A percentile compares a stretch with the other conserved stretches of the same genome.
These are phyloP conservation scores for Thamnophis elegans DNA, from an alignment of 2,797 vertebrate species.

Conservation along the genomic window DNA sequence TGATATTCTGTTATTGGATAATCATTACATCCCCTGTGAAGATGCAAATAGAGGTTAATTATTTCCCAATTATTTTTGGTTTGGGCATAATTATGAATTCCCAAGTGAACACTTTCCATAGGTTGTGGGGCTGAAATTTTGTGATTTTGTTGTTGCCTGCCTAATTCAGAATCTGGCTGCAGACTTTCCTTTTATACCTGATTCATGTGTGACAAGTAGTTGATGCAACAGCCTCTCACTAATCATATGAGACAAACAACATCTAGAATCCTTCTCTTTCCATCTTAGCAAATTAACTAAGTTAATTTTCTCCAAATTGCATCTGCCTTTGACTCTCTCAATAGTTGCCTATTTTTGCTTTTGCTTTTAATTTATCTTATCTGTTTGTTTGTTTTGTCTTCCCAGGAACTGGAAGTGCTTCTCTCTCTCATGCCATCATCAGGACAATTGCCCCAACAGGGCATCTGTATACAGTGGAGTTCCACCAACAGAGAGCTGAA, in stretches of 20 bases:
- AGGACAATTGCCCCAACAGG: conserved; percentile 91
- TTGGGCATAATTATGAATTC: not conserved
- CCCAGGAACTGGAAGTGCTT: conserved; percentile 92
- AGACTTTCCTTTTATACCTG: not conserved
- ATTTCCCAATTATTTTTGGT: not conserved
- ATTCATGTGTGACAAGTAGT: too few relatives aligned
- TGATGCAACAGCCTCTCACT: too few relatives aligned
- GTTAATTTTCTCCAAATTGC: not conserved
- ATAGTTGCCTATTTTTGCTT: not conserved
- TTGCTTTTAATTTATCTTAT: not conserved
- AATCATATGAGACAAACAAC: not conserved
- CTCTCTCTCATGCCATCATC: conserved; percentile 93
- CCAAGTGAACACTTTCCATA: not conserved
- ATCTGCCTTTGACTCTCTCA: not conserved
- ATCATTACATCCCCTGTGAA: not conserved
- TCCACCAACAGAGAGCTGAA: conserved; percentile 91
- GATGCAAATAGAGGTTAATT: not conserved
- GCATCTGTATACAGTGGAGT: conserved; percentile 95
- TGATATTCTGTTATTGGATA: not conserved
- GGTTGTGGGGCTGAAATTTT: not conserved
- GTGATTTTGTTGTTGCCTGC: not conserved
- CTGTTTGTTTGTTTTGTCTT: not conserved
- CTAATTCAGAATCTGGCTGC: not conserved
- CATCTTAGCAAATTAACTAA: not conserved
- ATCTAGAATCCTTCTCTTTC: not conserved